Conservation (phyloP, 2,113 vertebrate genomes). For the human (Homo sapiens) region DNA sequence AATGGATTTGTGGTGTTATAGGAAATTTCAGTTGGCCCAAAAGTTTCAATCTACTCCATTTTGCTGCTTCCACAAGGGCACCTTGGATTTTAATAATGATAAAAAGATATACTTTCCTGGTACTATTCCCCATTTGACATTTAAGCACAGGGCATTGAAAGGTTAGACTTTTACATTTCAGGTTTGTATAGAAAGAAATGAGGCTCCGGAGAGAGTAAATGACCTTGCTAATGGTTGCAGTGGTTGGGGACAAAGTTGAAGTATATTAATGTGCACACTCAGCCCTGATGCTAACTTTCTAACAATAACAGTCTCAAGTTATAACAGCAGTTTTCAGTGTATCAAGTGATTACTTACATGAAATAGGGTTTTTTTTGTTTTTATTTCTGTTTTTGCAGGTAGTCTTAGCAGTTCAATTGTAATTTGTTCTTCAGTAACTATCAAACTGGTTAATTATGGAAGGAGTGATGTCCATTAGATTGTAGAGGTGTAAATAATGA, state of each 20-base stretch:
- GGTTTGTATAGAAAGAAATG: neutral
- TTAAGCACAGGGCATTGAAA: neutral
- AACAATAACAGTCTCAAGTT: neutral
- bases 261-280: neutral
- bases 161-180: neutral
- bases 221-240: neutral
- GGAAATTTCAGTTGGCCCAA: neutral
- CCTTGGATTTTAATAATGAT: neutral
- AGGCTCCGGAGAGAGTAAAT: neutral
- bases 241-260: neutral
- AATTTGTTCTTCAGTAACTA: neutral
- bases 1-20: neutral
- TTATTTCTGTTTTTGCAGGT: neutral
- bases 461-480: neutral
- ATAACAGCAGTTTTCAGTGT: neutral
- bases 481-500: neutral
- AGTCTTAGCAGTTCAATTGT: neutral
- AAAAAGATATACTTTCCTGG: neutral
- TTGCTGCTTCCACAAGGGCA: neutral
- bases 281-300: neutral
- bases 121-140: neutral
- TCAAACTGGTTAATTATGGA: neutral
- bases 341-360: neutral
- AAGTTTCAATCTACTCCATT: neutral
- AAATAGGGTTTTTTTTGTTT: neutral